These are phyloP conservation scores for Nasua narica DNA, from an alignment of 2,797 vertebrate species.

Conservation along the genomic window DNA sequence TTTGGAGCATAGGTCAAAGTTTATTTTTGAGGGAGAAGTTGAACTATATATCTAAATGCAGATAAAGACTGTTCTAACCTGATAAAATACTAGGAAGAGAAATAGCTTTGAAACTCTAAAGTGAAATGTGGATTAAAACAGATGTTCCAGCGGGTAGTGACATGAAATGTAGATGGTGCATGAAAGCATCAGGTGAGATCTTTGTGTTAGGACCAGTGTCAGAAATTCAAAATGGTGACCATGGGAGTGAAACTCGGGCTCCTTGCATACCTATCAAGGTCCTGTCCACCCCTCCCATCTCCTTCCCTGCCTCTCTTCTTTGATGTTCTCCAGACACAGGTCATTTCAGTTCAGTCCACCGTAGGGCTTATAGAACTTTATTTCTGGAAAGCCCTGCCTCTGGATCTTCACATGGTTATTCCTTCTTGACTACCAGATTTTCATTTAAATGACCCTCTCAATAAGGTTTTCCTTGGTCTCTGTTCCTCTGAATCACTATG, in stretches of 20 bases:
- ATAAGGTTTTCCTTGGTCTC: not conserved
- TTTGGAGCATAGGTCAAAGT: not conserved
- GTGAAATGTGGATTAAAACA: not conserved
- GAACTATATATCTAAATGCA: not conserved
- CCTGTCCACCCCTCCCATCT: no score
- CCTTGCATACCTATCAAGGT: no score
- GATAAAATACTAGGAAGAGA: not conserved
- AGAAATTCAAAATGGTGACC: not conserved
- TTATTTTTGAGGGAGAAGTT: slow-evolving; percentile 42
- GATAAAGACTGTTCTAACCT: not conserved
- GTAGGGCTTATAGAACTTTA: not conserved
- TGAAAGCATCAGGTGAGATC: not conserved
- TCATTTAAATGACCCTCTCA: not conserved
- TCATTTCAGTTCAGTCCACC: not conserved
- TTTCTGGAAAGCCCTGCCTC: not conserved
- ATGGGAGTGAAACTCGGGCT: rapidly evolving
- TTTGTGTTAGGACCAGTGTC: not conserved
- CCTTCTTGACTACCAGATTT: not conserved
- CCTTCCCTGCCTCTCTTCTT: not conserved
- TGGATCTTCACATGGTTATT: not conserved
- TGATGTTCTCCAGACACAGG: not conserved
- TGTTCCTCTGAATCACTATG: not conserved
- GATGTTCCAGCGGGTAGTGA: not conserved
- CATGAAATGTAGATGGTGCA: not conserved
- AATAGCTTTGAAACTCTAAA: slow-evolving; percentile 4